Conservation (phyloP, 2,113 vertebrate genomes). For the Andinoacara biseriatus region DNA sequence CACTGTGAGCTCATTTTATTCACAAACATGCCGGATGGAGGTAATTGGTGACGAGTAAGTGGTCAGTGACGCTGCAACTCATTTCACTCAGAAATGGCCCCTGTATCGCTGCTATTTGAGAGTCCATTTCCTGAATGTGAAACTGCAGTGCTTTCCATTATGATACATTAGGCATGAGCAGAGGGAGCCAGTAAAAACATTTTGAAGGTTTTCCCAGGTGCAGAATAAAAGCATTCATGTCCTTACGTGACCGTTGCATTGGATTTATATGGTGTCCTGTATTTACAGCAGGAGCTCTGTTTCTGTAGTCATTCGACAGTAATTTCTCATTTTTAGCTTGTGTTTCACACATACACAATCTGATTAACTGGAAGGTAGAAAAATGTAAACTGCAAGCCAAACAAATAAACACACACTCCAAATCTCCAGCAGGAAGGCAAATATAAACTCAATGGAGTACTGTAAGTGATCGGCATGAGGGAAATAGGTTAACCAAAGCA, state of each 20-base stretch:
- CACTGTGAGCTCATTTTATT: slow-evolving; percentile 44
- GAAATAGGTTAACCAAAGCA: background rate
- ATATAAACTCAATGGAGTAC: background rate
- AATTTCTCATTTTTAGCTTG: background rate
- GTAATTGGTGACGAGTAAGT: slow-evolving; percentile 55
- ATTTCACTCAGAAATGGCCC: slow-evolving; percentile 42
- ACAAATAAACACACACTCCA: background rate
- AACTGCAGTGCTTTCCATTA: slow-evolving; percentile 37
- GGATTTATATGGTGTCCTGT: slow-evolving; percentile 22
- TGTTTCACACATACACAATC: background rate
- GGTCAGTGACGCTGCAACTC: slow-evolving; percentile 42
- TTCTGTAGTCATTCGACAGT: background rate
- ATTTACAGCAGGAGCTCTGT: background rate
- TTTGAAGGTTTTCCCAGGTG: slow-evolving; percentile 18
- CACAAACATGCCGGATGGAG: slow-evolving; percentile 56
- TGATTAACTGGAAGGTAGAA: background rate
- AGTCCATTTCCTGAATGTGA: slow-evolving; percentile 53
- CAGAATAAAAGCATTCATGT: slow-evolving; percentile 2
- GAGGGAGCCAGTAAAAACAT: slow-evolving; percentile 23
- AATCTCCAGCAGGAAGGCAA: background rate
- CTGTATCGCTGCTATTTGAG: slow-evolving; percentile 26
- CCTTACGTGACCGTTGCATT: slow-evolving; percentile 34
- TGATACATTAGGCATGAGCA: slow-evolving; percentile 31
- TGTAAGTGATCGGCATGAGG: background rate
- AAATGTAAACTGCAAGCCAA: background rate